Evolutionary conservation across 2,888 invertebrate species (phyloP).

Genomic region (Drosophila melanosoma): DNA sequence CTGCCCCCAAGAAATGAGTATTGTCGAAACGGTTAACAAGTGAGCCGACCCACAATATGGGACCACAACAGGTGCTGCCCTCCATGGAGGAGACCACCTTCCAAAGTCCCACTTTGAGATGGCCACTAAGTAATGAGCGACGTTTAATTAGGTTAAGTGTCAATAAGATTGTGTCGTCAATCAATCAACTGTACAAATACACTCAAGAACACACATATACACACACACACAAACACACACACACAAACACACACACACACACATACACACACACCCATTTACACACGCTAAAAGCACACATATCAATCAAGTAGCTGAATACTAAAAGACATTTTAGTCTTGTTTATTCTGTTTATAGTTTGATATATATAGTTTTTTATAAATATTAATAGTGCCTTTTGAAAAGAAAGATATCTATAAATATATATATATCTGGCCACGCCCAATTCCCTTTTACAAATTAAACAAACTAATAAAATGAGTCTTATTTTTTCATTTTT

Average conservation of each 20-base stretch:
- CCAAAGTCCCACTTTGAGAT: not conserved
- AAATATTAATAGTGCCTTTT: no score
- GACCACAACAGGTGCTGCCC: constrained; percentile 58
- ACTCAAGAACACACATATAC: constrained; percentile 15
- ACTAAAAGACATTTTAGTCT: constrained; percentile 42
- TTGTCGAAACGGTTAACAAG: constrained; percentile 25
- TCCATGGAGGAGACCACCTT: not conserved
- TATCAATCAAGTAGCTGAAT: constrained; percentile 63
- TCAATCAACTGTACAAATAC: constrained; percentile 58
- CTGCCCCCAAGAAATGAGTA: constrained; percentile 3
- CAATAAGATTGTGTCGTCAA: constrained; percentile 71
- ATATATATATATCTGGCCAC: not conserved
- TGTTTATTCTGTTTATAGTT: not conserved
- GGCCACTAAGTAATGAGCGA: constrained; percentile 50
- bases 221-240: constrained; percentile 25
- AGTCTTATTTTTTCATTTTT: not conserved
- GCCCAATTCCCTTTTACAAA: not conserved
- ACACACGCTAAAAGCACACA: constrained; percentile 2
- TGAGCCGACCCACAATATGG: not conserved
- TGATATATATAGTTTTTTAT: no score
- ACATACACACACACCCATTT: constrained; percentile 23
- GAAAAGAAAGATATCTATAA: no score
- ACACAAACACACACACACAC: constrained; percentile 28
- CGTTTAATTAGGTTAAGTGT: constrained; percentile 78
- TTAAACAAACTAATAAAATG: not conserved